Percentiles rank a stretch among this genome's conserved stretches.
phyloP scores from a whole-genome alignment of 2,888 invertebrate genomes.

The Agrotis exclamationis region DNA sequence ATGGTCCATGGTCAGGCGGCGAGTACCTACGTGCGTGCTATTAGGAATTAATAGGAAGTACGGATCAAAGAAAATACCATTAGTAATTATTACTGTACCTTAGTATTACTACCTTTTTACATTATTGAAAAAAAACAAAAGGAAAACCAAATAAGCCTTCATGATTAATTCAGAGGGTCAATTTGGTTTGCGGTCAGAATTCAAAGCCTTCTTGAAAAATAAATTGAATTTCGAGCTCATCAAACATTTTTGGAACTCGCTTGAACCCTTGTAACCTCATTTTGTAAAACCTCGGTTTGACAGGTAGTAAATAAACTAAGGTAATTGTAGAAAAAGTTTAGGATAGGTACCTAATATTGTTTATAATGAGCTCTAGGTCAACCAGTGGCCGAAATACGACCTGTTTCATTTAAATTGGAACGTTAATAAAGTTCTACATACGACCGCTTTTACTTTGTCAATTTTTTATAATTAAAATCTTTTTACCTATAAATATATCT shows the following conservation, averaged over 20 bases:
- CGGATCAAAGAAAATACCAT: slow-evolving; percentile 1
- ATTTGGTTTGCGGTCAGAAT: slow-evolving; percentile 42
- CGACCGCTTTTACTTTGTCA: too few species aligned
- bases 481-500: too few species aligned
- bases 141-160: slow-evolving; percentile 8
- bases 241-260: slow-evolving; percentile 25
- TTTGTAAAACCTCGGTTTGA: background rate
- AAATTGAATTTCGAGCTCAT: slow-evolving; percentile 40
- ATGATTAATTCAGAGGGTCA: slow-evolving; percentile 51
- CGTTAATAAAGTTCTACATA: too few species aligned
- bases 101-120: too few species aligned
- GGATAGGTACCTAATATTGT: too few species aligned
- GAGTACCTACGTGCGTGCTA: too few species aligned
- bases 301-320: slow-evolving; percentile 6
- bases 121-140: slow-evolving; percentile 31
- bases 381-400: too few species aligned
- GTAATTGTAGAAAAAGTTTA: background rate
- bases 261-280: slow-evolving; percentile 26
- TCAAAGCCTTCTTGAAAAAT: slow-evolving; percentile 35
- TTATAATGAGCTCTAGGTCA: too few species aligned
- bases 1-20: too few species aligned
- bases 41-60: background rate
- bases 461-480: too few species aligned
- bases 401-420: too few species aligned
- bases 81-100: background rate